Conservation (phyloP, 1,140 invertebrate genomes). For the Aphaenogaster ashmeadi region DNA sequence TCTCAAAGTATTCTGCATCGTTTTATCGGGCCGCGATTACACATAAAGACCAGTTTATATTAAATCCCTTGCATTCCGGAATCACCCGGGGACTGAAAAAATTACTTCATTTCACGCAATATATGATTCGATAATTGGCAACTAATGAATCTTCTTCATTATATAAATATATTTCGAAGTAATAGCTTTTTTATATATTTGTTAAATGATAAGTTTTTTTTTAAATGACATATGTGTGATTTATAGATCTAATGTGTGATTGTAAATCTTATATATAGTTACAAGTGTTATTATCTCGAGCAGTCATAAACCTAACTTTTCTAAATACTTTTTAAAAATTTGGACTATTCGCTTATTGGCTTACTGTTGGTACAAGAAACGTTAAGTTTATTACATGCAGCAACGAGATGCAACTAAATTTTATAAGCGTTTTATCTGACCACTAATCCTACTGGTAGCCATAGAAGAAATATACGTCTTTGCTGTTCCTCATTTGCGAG, state of each 20-base stretch:
- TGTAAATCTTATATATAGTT: background rate
- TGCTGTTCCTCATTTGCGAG: conserved; percentile 70
- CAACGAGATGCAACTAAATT: conserved; percentile 22
- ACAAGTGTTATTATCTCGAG: background rate
- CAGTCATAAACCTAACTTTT: background rate
- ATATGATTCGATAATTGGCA: background rate
- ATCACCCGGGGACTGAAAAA: background rate
- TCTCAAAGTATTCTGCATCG: conserved; percentile 54
- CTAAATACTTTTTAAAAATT: background rate
- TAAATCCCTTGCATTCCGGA: conserved; percentile 2
- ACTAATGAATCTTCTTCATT: background rate
- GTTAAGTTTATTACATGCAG: conserved; percentile 20
- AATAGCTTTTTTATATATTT: background rate
- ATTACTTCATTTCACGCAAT: background rate
- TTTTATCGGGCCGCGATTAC: conserved; percentile 61
- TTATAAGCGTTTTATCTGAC: conserved; percentile 29
- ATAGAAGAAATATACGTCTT: conserved; percentile 33
- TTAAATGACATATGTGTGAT: background rate
- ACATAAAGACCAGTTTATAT: conserved; percentile 64
- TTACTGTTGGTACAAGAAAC: background rate
- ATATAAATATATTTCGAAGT: background rate
- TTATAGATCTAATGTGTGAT: background rate
- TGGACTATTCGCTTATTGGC: background rate
- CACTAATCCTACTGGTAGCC: conserved; percentile 19
- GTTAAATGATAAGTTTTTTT: background rate